Conservation (phyloP, 2,888 invertebrate species). For the Allophyes oxyacanthae region DNA sequence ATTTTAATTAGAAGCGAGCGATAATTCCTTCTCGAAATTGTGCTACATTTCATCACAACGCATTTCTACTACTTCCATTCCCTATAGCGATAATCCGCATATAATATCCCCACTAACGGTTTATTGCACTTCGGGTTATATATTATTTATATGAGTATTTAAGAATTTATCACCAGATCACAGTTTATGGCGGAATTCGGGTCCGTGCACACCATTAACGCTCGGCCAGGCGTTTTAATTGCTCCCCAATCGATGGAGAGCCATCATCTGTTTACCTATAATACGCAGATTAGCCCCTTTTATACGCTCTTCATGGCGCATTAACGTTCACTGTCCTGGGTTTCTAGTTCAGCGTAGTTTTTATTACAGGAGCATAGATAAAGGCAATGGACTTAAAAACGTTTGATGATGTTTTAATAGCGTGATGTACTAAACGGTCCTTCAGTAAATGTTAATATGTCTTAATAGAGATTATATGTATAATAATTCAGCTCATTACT, state of each 20-base stretch:
- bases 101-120: constrained; percentile 40
- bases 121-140: constrained; percentile 47
- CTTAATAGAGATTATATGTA: too few species aligned
- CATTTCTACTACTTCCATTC: constrained; percentile 2
- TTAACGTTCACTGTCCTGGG: constrained; percentile 23
- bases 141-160: constrained; percentile 54
- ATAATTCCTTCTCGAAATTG: not conserved
- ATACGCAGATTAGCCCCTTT: constrained; percentile 47
- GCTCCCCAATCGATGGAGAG: constrained; percentile 51
- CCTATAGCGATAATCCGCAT: constrained; percentile 34
- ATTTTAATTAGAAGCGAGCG: too few species aligned
- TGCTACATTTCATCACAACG: constrained; percentile 12
- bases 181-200: constrained; percentile 58
- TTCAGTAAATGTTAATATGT: too few species aligned
- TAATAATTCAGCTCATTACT: too few species aligned
- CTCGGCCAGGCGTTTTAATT: constrained; percentile 56
- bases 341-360: constrained; percentile 9
- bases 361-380: not conserved
- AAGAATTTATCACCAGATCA: constrained; percentile 51
- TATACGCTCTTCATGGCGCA: constrained; percentile 29
- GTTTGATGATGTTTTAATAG: too few species aligned
- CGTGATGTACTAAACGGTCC: too few species aligned
- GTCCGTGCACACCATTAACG: constrained; percentile 47
- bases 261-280: constrained; percentile 50
- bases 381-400: too few species aligned